Evolutionary conservation across 1,140 invertebrate species (phyloP), one percentile per base, ranked within the genome.

Genomic region (Onthophagus taurus): DNA sequence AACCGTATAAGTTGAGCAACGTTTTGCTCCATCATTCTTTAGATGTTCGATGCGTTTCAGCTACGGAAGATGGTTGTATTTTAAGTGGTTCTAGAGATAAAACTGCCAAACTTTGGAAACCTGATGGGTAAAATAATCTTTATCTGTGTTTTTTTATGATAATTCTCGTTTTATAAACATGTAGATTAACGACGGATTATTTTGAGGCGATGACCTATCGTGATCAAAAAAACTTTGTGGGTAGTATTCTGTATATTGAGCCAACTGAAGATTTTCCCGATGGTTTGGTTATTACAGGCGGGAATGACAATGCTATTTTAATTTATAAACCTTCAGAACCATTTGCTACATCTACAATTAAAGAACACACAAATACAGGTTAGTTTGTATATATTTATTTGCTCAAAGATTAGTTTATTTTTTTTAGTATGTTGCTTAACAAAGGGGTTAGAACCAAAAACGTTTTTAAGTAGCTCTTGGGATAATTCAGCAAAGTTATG

Each of bases 171-270:
- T n/a, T n/a, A n/a, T n/a, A n/a, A n/a, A n/a, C n/a, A 54, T 54
- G 33, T 31, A 58, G 58, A 16, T 50, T 56, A 23, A 53, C 57
- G 31, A 41, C 48, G 24, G 51, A 43, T 3, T 64, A 61, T 48
- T 59, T 61, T 1, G 78, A 81, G 58, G 72, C 72, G 4, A 72
- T 78, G 44, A 78, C 80, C 2, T 79, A 89, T 52, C 75, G 73
- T 52, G 88, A 89, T 20, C 89, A 94, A 55, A 78, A 72, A 37
- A 90, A 90, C 57, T 95, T 89, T 66, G 84, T 96, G 0, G 82
- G 78, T 2, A 78, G 78, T 51, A 80, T 93, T 1, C 82, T 78
- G 58, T 79, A 80, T 50, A 59, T 92, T 49, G 74, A 81, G 31
- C 78, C 84, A 3, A 77, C 74, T 47, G 63, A 75, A 46, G 67